Evolutionary conservation across 2,797 vertebrate genomes (phyloP).

Genomic region (Gadopsis bispinosus): DNA sequence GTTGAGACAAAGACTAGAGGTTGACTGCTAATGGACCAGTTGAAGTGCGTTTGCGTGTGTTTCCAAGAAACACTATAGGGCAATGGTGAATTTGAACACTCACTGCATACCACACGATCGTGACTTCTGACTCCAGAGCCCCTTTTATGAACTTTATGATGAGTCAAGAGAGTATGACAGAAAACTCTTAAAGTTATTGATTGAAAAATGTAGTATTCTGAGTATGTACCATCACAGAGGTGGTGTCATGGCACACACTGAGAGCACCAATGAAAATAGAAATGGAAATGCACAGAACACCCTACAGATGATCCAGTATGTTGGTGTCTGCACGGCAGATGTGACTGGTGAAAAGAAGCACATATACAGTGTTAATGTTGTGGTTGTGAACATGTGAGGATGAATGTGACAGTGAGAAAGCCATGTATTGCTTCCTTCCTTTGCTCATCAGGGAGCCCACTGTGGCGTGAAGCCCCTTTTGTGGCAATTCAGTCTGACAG

Average conservation of each 20-base stretch:
- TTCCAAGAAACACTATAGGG: constrained; percentile 16
- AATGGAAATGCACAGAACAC: constrained; percentile 39
- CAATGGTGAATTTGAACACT: constrained; percentile 35
- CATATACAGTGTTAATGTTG: constrained; percentile 1
- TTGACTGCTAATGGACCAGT: constrained; percentile 16
- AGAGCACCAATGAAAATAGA: constrained; percentile 29
- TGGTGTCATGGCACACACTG: constrained; percentile 34
- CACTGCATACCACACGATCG: constrained; percentile 22
- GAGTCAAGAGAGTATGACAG: constrained; percentile 17
- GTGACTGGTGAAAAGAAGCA: constrained; percentile 27
- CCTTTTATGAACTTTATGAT: constrained; percentile 54
- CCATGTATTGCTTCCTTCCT: constrained; percentile 23
- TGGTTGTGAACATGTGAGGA: constrained; percentile 17
- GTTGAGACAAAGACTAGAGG: constrained; percentile 5
- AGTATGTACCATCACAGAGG: constrained; percentile 34
- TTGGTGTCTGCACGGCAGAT: constrained; percentile 43
- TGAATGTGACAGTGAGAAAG: constrained; percentile 12
- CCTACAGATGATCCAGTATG: constrained; percentile 31
- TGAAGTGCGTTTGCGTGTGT: constrained; percentile 4
- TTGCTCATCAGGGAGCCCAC: constrained; percentile 31
- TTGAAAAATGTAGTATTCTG: constrained; percentile 66
- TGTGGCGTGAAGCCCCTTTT: constrained; percentile 23
- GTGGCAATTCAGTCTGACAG: constrained; percentile 53
- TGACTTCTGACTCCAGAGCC: constrained; percentile 45
- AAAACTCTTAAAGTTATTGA: constrained; percentile 37